phyloP scores from a whole-genome alignment of 1,140 invertebrate genomes.

The Apis cerana region DNA sequence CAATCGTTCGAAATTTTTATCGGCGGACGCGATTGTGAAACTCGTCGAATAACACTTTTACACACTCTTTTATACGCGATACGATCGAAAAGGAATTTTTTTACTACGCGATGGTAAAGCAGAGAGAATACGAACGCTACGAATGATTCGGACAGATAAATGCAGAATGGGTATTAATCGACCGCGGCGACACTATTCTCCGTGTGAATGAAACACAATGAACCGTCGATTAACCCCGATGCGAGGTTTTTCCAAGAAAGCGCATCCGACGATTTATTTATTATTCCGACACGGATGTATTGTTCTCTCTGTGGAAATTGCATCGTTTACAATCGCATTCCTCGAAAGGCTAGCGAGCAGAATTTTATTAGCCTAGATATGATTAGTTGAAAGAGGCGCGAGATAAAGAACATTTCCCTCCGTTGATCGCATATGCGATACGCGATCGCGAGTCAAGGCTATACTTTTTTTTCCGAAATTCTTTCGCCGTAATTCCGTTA shows the following conservation, averaged over 20 bases:
- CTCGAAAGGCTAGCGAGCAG: slow-evolving; percentile 22
- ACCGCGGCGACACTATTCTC: slow-evolving; percentile 14
- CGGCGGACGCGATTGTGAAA: too few relatives aligned
- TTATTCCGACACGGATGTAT: slow-evolving; percentile 11
- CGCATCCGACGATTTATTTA: neutral
- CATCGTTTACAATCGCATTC: slow-evolving; percentile 22
- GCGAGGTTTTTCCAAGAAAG: slow-evolving; percentile 31
- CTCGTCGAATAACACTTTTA: too few relatives aligned
- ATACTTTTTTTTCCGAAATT: too few relatives aligned
- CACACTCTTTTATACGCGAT: too few relatives aligned
- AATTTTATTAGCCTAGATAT: slow-evolving; percentile 35
- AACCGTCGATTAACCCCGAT: slow-evolving; percentile 56
- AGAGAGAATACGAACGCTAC: neutral
- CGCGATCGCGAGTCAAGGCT: neutral
- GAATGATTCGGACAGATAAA: slow-evolving; percentile 15
- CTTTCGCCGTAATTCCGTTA: too few relatives aligned
- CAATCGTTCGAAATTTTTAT: too few relatives aligned
- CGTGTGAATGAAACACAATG: slow-evolving; percentile 28
- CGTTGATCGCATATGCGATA: neutral
- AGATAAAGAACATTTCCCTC: neutral
- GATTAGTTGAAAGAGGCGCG: neutral
- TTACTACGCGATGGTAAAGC: neutral
- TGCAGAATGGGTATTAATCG: slow-evolving; percentile 40
- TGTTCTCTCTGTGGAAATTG: slow-evolving; percentile 42
- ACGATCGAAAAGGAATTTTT: too few relatives aligned